These are phyloP conservation scores for Perccottus glenii DNA, from an alignment of 2,113 vertebrate species.

Conservation along the genomic window DNA sequence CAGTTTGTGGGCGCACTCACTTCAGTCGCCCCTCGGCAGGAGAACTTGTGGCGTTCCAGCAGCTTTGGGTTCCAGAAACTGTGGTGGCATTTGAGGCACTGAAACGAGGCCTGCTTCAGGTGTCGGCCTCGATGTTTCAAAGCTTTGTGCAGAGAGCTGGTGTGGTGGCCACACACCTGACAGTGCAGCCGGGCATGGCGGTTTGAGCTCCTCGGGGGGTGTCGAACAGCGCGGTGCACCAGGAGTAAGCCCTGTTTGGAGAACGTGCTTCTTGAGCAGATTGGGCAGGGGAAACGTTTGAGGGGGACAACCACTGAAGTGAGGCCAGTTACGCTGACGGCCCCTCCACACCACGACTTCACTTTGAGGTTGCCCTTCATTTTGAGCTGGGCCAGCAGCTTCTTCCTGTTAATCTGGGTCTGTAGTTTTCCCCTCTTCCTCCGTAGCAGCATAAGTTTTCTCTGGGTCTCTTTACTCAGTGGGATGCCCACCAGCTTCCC, in stretches of 20 bases:
- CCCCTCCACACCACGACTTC: slow-evolving; percentile 70
- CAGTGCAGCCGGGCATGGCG: slow-evolving; percentile 80
- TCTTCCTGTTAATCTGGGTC: slow-evolving; percentile 68
- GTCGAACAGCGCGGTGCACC: slow-evolving; percentile 73
- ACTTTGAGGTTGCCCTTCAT: slow-evolving; percentile 59
- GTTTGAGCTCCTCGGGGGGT: slow-evolving; percentile 71
- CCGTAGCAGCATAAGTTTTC: slow-evolving; percentile 59
- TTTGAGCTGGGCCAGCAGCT: slow-evolving; percentile 71
- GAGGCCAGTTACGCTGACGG: slow-evolving; percentile 67
- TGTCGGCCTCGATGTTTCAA: slow-evolving; percentile 83
- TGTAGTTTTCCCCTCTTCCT: slow-evolving; percentile 64
- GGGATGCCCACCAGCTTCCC: slow-evolving; percentile 72
- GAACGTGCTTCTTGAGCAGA: slow-evolving; percentile 77
- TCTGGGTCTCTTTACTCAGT: slow-evolving; percentile 71
- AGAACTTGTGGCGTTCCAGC: slow-evolving; percentile 74
- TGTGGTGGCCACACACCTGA: slow-evolving; percentile 84
- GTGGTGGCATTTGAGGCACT: slow-evolving; percentile 75
- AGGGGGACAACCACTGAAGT: slow-evolving; percentile 69
- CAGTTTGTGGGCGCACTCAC: slow-evolving; percentile 29
- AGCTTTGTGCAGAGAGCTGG: slow-evolving; percentile 81
- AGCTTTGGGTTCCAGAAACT: slow-evolving; percentile 78
- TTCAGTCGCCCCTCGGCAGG: slow-evolving; percentile 58
- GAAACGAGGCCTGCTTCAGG: slow-evolving; percentile 70
- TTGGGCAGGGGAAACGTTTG: slow-evolving; percentile 79
- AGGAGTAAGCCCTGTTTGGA: slow-evolving; percentile 69